These are phyloP conservation scores for Drosophila kikkawai DNA, from an alignment of 1,140 invertebrate species.

Conservation along the genomic window DNA sequence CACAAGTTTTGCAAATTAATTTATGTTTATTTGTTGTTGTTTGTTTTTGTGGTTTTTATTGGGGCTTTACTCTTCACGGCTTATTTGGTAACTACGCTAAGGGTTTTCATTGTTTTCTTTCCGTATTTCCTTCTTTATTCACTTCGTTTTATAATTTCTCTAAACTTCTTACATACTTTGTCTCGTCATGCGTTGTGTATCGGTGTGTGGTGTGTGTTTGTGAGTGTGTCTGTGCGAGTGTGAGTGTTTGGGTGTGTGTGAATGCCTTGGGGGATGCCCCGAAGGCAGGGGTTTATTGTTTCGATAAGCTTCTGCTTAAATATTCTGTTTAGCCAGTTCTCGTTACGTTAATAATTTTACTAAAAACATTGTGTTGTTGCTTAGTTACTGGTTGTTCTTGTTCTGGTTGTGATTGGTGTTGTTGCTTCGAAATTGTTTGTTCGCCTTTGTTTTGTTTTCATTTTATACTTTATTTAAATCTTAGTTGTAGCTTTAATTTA, in stretches of 20 bases:
- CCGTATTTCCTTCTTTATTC: conserved; percentile 55
- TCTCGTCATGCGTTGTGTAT: conserved; percentile 79
- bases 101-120: conserved; percentile 65
- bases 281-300: conserved; percentile 40
- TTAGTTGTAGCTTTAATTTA: conserved; percentile 83
- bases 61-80: conserved; percentile 62
- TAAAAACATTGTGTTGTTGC: conserved; percentile 63
- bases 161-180: conserved; percentile 79
- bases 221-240: conserved; percentile 55
- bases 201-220: conserved; percentile 43
- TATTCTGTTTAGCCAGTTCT: conserved; percentile 52
- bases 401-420: conserved; percentile 55
- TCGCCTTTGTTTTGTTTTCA: conserved; percentile 65
- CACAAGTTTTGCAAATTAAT: conserved; percentile 68
- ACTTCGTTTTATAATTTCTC: conserved; percentile 76
- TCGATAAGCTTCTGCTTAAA: conserved; percentile 51
- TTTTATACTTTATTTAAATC: conserved; percentile 83
- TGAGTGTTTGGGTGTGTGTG: conserved; percentile 59
- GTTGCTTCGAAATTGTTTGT: conserved; percentile 57
- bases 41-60: conserved; percentile 47
- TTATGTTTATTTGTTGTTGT: conserved; percentile 37
- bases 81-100: conserved; percentile 82
- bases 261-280: conserved; percentile 26
- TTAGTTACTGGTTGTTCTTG: conserved; percentile 63
- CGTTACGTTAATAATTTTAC: conserved; percentile 68